phyloP scores from a whole-genome alignment of 2,113 vertebrate genomes.

The Eulemur macaco region DNA sequence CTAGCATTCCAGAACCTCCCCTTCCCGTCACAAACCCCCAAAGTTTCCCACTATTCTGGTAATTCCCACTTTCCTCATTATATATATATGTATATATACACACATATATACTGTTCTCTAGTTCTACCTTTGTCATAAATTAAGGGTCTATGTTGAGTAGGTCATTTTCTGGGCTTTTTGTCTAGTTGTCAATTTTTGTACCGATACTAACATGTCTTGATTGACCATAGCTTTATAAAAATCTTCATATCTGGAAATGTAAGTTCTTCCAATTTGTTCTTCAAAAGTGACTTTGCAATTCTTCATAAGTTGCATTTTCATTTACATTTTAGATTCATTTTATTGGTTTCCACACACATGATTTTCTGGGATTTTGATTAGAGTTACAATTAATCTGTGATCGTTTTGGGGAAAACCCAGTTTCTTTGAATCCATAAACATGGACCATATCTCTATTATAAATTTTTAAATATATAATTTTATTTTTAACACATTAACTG shows the following conservation, averaged over 20 bases:
- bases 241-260: background rate
- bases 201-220: background rate
- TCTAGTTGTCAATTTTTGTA: background rate
- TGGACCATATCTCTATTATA: background rate
- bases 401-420: background rate
- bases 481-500: too few relatives aligned
- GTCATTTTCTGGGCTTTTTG: background rate
- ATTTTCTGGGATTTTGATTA: background rate
- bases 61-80: background rate
- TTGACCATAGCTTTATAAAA: background rate
- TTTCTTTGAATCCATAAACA: background rate
- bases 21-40: too few relatives aligned
- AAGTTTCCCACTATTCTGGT: background rate
- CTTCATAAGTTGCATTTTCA: background rate
- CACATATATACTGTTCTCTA: background rate
- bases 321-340: background rate
- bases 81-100: fast-evolving
- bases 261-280: background rate
- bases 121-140: background rate
- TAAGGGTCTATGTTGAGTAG: background rate
- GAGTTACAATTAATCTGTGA: background rate
- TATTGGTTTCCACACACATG: background rate
- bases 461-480: background rate
- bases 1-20: background rate
- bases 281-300: background rate